Evolutionary conservation across 2,797 vertebrate genomes (phyloP).

Genomic region (Garrulus glandarius): DNA sequence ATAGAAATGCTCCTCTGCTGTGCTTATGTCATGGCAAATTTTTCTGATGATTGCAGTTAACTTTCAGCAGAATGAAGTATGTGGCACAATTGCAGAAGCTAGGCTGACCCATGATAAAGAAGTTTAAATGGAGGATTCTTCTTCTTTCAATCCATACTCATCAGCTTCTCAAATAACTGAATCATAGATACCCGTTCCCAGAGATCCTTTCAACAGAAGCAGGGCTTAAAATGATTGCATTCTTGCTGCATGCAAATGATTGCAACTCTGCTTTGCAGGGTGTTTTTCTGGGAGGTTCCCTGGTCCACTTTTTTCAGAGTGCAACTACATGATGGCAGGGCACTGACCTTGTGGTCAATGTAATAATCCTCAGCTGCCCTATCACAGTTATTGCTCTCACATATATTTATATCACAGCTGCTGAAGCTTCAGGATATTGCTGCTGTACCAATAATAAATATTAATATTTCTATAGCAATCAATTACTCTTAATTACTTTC

Average conservation of each 20-base stretch:
- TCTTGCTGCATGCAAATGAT: background rate
- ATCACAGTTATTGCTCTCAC: background rate
- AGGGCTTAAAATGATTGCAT: background rate
- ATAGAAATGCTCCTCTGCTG: background rate
- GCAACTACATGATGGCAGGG: background rate
- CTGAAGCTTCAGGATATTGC: constrained; percentile 9
- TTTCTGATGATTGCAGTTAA: background rate
- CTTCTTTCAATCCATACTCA: background rate
- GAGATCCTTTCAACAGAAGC: background rate
- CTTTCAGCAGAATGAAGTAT: background rate
- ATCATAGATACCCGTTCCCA: background rate
- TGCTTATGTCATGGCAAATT: background rate
- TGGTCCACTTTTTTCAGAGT: background rate
- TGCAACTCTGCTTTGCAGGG: background rate
- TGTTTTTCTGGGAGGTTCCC: background rate
- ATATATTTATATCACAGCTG: background rate
- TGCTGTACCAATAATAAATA: constrained; percentile 41
- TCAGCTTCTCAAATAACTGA: background rate
- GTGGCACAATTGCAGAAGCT: background rate
- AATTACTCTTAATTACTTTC: constrained; percentile 50
- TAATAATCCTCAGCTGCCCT: background rate
- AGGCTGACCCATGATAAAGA: background rate
- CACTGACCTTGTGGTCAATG: background rate
- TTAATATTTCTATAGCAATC: constrained; percentile 46
- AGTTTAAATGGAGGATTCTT: background rate